Base-by-base conservation (phyloP, 2,113 vertebrate species). In the Onychorhynchus coronatus region DNA sequence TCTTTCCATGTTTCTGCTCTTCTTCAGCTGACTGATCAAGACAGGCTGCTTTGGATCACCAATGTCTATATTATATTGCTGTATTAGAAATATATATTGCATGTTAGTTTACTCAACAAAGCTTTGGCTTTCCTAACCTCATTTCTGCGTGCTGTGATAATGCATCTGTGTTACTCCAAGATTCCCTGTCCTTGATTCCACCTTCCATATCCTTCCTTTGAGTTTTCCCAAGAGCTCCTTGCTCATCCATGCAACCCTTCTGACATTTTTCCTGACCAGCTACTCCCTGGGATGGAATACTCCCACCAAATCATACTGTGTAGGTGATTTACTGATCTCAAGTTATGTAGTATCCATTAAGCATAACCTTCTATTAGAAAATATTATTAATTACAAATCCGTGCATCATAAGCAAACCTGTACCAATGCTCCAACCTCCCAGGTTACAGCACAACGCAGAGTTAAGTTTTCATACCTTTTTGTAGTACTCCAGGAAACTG, bases 41-140 rank as follows among this genome's bases (percentile, higher is more conserved):
- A 99, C 98, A 5, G 98, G 99, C 88, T 99, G 99, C 71, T 98
- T 98, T 49, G 91, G 63, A 81, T 99, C 99, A 1, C 56, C 96
- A 89, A 99, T 99, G 22, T 99, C 98, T 94, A 99, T 97, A 82
- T 97, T 97, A 33, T 99, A 99, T 98, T 99, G 99, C 99, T 99
- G 75, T 12, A 50, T 68, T 42, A 86, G 44, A 96, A 93, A 93
- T 7, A 75, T 1, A 74, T 2, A 52, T 28, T 42, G 9, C 30
- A 39, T 5, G 22, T 95, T 53, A 78, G 50, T 77, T 76, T 52
- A 55, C 41, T 80, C 22, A 91, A 62, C 14, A 47, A 68, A 0
- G 0, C 50, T 28, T 0, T 39, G 46, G 20, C 33, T 39, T 9
- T 61, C 53, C 53, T 56, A 31, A 1, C 19, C 62, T 25, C 39